Evolutionary conservation across 2,113 vertebrate species (phyloP).

Genomic region (Camelus dromedarius): DNA sequence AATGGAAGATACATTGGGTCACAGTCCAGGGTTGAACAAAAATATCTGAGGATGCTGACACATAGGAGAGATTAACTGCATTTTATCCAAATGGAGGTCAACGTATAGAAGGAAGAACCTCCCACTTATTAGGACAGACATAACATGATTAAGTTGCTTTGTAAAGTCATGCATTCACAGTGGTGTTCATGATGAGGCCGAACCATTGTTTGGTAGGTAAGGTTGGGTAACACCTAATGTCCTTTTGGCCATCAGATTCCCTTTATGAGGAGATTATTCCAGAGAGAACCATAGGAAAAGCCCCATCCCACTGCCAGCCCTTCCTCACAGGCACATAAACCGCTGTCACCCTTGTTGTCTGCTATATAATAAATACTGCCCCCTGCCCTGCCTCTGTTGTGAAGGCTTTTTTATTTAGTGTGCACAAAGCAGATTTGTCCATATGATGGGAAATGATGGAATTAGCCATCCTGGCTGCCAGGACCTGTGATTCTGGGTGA

Average conservation of each 20-base stretch:
- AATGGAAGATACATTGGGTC: background rate
- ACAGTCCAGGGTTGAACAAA: background rate
- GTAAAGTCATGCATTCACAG: background rate
- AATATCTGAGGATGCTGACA: background rate
- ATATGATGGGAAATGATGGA: background rate
- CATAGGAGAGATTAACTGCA: background rate
- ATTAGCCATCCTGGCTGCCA: background rate
- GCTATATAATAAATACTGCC: background rate
- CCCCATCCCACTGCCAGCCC: background rate
- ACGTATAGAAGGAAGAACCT: background rate
- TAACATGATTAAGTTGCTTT: background rate
- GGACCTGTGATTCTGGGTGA: background rate
- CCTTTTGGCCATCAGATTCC: background rate
- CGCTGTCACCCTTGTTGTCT: background rate
- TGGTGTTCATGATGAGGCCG: background rate
- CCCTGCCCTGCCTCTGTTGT: fast-evolving
- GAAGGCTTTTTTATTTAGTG: background rate
- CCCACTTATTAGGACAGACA: background rate
- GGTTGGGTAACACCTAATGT: background rate
- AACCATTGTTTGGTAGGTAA: background rate
- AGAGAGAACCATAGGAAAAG: background rate
- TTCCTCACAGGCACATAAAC: background rate
- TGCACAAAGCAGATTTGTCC: background rate
- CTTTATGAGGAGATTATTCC: background rate
- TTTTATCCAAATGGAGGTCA: background rate